Conservation (phyloP, 2,888 invertebrate species). For the Chesias legatella region DNA sequence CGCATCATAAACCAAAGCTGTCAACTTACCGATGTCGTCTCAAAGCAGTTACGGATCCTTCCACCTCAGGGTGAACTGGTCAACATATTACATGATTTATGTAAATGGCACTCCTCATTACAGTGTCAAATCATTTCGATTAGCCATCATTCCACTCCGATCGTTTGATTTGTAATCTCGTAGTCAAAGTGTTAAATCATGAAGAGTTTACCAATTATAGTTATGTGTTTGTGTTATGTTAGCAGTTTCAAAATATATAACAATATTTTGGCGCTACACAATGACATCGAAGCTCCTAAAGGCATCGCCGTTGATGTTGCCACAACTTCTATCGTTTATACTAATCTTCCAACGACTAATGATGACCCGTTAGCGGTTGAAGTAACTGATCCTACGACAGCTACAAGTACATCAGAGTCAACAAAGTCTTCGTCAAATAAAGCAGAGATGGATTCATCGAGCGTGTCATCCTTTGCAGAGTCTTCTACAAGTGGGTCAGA, state of each 20-base stretch:
- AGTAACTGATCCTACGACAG: neutral
- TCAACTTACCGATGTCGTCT: constrained; percentile 11
- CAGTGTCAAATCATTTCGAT: constrained; percentile 29
- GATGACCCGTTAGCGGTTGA: neutral
- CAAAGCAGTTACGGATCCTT: constrained; percentile 26
- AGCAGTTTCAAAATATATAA: constrained; percentile 16
- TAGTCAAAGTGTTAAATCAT: constrained; percentile 14
- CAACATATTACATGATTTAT: constrained; percentile 36
- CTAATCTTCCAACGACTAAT: constrained; percentile 4
- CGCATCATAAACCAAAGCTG: constrained; percentile 9
- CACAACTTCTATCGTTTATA: neutral
- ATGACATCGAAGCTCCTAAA: neutral
- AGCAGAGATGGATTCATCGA: neutral
- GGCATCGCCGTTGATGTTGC: neutral
- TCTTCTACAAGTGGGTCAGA: no score
- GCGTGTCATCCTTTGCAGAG: neutral
- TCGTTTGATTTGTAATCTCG: constrained; percentile 26
- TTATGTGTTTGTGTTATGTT: constrained; percentile 20
- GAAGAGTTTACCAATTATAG: constrained; percentile 22
- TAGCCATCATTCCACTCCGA: constrained; percentile 24
- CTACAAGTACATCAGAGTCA: no score
- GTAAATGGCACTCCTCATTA: constrained; percentile 39
- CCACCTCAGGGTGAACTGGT: constrained; percentile 52
- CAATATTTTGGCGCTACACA: neutral
- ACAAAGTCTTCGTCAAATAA: neutral